A percentile compares a stretch with the other conserved stretches of the same genome.
These are phyloP conservation scores for Paelopatides confundens DNA, from an alignment of 53 echinoderm and acorn worm genomes.

Conservation along the genomic window DNA sequence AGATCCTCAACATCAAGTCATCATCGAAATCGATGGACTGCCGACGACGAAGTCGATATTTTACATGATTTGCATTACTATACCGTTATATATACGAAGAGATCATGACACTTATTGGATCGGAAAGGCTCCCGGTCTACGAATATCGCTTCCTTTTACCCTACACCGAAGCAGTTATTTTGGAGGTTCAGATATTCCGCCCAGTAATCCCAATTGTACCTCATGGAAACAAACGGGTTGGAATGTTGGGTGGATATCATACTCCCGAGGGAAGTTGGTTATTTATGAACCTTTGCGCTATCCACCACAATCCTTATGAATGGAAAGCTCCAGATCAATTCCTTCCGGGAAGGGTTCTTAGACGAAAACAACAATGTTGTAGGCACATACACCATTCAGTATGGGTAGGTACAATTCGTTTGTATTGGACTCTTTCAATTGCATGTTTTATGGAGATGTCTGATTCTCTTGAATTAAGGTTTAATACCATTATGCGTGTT, in stretches of 20 bases:
- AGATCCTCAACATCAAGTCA: too few species aligned
- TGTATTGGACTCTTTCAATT: too few species aligned
- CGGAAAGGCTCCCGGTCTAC: constrained; percentile 50
- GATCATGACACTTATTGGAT: constrained; percentile 62
- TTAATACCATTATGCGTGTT: too few species aligned
- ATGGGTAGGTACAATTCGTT: constrained; percentile 47
- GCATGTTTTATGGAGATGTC: too few species aligned
- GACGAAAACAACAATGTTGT: constrained; percentile 47
- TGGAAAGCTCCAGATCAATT: constrained; percentile 74
- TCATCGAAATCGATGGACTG: too few species aligned
- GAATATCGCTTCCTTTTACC: constrained; percentile 64
- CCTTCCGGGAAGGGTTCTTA: constrained; percentile 63
- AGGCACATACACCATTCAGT: constrained; percentile 72
- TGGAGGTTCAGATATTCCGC: constrained; percentile 60
- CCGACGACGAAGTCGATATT: too few species aligned
- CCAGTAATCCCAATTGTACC: constrained; percentile 64
- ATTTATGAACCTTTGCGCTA: constrained; percentile 59
- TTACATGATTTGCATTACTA: too few species aligned
- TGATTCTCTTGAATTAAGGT: too few species aligned
- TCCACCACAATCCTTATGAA: constrained; percentile 56
- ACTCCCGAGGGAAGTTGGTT: constrained; percentile 56
- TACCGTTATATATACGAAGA: constrained; percentile 55
- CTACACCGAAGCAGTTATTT: constrained; percentile 63
- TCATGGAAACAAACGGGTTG: constrained; percentile 13
- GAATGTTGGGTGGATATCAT: constrained; percentile 50